Base-by-base conservation (phyloP, 2,113 vertebrate genomes). In the Chaetodon trifascialis region DNA sequence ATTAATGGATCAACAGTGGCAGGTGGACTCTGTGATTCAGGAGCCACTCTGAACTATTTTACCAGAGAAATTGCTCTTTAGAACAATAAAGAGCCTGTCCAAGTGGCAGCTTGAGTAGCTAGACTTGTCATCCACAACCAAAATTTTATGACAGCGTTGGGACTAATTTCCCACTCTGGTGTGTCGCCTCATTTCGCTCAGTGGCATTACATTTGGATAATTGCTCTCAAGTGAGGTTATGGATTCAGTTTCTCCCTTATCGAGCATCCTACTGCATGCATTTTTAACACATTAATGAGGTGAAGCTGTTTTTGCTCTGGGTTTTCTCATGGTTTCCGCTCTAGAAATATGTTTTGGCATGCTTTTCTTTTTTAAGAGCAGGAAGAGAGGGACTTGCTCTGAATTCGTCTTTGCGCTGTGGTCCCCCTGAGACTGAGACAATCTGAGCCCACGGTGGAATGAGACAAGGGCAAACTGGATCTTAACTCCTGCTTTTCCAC, bases 401-500 rank as follows among this genome's bases (percentile, higher is more conserved):
- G 47, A 55, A 76, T 70, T 74, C 25, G 44, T 79, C 51, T 80
- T 80, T 56, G 47, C 76, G 25, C 7, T 76, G 9, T 56, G 44
- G 63, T 68, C 70, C 91, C 86, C 76, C 30, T 56, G 86, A 85
- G 87, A 81, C 73, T 4, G 44, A 80, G 81, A 83, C 63, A 30
- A 75, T 79, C 55, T 75, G 30, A 83, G 75, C 7, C 58, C 2
- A 49, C 7, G n/a, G 56, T 63, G 66, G 44, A 77, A 60, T 63
- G 68, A 66, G 73, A 59, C 46, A 15, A 42, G 58, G 42, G 52
- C 73, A 64, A 87, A 75, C 71, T 52, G 63, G 76, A 76, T 85
- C 54, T 82, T 68, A 72, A 81, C 69, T 78, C 54, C 23, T 65
- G 74, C 78, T 79, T 91, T 84, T 90, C 34, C 72, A 14, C 25